Conservation (phyloP, 2,888 invertebrate genomes). For the Polyploca ridens region DNA sequence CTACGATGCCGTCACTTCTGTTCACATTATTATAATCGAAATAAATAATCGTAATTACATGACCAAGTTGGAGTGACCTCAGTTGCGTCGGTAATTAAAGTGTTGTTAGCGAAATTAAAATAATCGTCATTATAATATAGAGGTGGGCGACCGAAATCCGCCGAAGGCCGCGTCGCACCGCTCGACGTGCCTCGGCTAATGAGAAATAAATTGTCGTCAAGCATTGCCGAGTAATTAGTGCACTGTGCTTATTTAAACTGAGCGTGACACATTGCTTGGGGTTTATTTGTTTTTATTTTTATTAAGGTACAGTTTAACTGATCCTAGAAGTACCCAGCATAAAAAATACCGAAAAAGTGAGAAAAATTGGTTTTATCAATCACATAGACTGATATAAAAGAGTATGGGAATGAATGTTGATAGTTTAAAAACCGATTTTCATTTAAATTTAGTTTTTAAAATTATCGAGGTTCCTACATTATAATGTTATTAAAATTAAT, state of each 20-base stretch:
- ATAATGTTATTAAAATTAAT: too few relatives aligned
- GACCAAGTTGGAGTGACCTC: conserved; percentile 51
- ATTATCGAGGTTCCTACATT: too few relatives aligned
- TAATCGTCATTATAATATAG: conserved; percentile 60
- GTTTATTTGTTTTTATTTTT: conserved; percentile 52
- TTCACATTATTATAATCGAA: conserved; percentile 11
- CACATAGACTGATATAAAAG: background rate
- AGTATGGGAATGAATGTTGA: background rate
- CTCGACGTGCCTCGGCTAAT: conserved; percentile 52
- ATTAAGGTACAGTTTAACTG: conserved; percentile 47
- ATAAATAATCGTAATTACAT: conserved; percentile 37
- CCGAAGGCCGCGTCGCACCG: conserved; percentile 59
- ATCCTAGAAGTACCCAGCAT: background rate
- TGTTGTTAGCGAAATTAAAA: conserved; percentile 83
- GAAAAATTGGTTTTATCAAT: conserved; percentile 12
- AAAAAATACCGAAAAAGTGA: conserved; percentile 14
- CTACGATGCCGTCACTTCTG: conserved; percentile 11
- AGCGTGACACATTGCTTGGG: conserved; percentile 64
- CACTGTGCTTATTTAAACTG: conserved; percentile 69
- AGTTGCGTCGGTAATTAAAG: conserved; percentile 73
- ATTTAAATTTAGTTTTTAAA: too few relatives aligned
- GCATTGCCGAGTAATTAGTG: conserved; percentile 74
- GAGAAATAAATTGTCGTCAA: conserved; percentile 82
- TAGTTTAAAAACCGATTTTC: too few relatives aligned
- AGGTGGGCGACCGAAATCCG: conserved; percentile 75